Evolutionary conservation across 2,888 invertebrate species (phyloP), one percentile per base, ranked within the genome.

Genomic region (Thyatira batis): DNA sequence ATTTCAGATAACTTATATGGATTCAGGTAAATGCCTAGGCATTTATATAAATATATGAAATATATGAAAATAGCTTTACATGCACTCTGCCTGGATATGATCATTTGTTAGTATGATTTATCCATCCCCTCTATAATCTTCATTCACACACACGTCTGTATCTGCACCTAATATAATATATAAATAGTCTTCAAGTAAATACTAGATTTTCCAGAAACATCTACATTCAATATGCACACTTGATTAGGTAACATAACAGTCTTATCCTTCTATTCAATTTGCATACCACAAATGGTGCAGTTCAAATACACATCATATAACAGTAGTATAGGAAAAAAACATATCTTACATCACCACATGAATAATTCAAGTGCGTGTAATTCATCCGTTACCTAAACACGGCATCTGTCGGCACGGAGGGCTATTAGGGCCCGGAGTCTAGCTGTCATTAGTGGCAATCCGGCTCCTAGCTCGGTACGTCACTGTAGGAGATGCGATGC

Each of bases 401-500:
- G 51, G 70, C 64, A 81, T 81, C 78, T 74, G 76, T 65, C 57
- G 72, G 53, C 49, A 63, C 51, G 60, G 55, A 60, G 69, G 64
- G 39, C 17, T 63, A 74, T 73, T 73, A 67, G 76, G 75, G 64
- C 76, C 71, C 69, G 39, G 17, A 17, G 2, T 78, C 77, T 71
- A 71, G 63, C 50, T 62, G 65, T 76, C 66, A 76, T 78, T 76
- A 77, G 60, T 62, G 57, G 64, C 65, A 69, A 70, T 73, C 67
- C 57, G 54, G 58, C 65, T 62, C 73, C 69, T 76, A 75, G 52
- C 53, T 3, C 39, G 17, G 8, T 17, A 39, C 17, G 39, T 17
- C 39, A 39, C 39, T 0, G n/a, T 2, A 9, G 28, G 39, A 17
- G 39, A 39, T 39, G 39, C 39, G 39, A 39, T 39, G 39, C 39